A percentile compares a stretch with the other conserved stretches of the same genome.
These are phyloP conservation scores for Calidris pygmaea DNA, from an alignment of 2,113 vertebrate species.

Conservation along the genomic window DNA sequence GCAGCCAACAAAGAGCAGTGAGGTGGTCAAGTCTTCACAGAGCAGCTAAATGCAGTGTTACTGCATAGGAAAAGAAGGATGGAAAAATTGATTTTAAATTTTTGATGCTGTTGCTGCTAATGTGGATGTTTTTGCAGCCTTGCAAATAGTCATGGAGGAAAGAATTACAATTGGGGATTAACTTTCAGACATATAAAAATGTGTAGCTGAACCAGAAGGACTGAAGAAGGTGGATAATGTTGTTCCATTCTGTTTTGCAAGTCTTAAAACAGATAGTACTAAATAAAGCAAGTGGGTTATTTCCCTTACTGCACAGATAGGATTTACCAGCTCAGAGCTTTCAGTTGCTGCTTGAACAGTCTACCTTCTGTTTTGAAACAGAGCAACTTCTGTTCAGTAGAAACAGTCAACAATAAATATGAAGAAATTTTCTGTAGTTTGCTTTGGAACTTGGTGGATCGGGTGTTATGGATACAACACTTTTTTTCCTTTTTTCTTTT, in stretches of 20 bases:
- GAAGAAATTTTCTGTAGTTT: slow-evolving; percentile 64
- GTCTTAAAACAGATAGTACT: slow-evolving; percentile 19
- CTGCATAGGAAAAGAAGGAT: not conserved
- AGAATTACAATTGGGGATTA: not conserved
- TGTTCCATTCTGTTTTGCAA: slow-evolving; percentile 35
- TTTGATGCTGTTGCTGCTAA: not conserved
- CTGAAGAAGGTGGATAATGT: not conserved
- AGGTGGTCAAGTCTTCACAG: not conserved
- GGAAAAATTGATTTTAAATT: not conserved
- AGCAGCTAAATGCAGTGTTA: not conserved
- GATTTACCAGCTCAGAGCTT: slow-evolving; percentile 53
- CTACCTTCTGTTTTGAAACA: slow-evolving; percentile 75
- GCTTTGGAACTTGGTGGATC: slow-evolving; percentile 57
- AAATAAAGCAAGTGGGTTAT: slow-evolving; percentile 32
- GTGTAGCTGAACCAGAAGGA: not conserved
- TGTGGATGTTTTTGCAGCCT: not conserved
- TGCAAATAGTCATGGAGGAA: not conserved
- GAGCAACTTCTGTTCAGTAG: slow-evolving; percentile 73
- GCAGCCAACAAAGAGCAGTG: not conserved
- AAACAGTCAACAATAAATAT: slow-evolving; percentile 71
- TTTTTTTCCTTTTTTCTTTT: not conserved
- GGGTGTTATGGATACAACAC: slow-evolving; percentile 44
- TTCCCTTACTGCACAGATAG: slow-evolving; percentile 14
- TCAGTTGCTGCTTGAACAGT: slow-evolving; percentile 67
- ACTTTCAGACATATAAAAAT: not conserved